phyloP scores from a whole-genome alignment of 37 sponge, comb jelly and placozoan species.

The Aplysina aerophoba region DNA sequence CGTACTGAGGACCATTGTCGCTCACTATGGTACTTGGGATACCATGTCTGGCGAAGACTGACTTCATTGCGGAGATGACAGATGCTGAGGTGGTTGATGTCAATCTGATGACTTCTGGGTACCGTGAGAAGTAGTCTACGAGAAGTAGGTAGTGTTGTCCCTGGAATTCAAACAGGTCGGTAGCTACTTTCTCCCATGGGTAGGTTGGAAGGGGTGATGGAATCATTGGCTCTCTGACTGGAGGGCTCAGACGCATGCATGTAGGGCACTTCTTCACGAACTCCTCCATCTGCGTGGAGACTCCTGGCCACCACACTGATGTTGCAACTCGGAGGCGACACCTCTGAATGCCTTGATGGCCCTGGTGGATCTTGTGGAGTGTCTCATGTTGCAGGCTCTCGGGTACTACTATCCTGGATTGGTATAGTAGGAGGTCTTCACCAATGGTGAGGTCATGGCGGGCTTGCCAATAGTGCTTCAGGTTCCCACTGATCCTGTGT shows the following conservation, averaged over 20 bases:
- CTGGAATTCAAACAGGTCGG: not conserved
- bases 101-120: not conserved
- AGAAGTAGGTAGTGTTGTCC: slow-evolving; percentile 9
- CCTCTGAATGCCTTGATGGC: slow-evolving; percentile 36
- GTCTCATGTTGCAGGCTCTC: not conserved
- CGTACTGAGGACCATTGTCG: slow-evolving; percentile 72
- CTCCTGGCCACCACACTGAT: slow-evolving; percentile 34
- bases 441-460: no score
- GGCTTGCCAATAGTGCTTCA: not conserved
- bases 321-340: not conserved
- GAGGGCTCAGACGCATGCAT: not conserved
- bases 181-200: not conserved
- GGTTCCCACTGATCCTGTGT: not conserved
- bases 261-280: not conserved
- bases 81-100: not conserved
- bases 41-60: slow-evolving; percentile 64
- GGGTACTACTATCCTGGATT: not conserved
- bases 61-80: slow-evolving; percentile 17
- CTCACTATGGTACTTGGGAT: slow-evolving; percentile 46
- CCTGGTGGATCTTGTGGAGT: not conserved
- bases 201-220: not conserved
- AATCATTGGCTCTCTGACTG: not conserved
- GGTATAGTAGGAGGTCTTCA: not conserved
- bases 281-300: not conserved
- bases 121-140: slow-evolving; percentile 21